phyloP scores from a whole-genome alignment of 2,797 vertebrate species.

The Semotilus atromaculatus region DNA sequence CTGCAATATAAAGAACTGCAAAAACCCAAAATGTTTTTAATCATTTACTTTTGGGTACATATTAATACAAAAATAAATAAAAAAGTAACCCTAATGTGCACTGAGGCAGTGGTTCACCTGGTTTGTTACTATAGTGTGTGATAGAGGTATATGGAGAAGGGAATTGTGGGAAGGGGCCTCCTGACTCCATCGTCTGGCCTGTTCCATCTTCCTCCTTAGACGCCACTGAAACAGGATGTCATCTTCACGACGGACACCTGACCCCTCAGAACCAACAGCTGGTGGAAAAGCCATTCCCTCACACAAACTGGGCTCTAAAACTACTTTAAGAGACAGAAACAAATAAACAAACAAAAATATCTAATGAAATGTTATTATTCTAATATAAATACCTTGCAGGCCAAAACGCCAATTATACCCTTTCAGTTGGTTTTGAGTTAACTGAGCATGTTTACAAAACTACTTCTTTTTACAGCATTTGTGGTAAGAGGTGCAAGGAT shows the following conservation, averaged over 20 bases:
- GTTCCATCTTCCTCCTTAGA: slow-evolving; percentile 86
- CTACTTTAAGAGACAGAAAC: slow-evolving; percentile 28
- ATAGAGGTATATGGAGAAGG: slow-evolving; percentile 46
- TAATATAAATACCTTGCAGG: neutral
- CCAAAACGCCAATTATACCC: neutral
- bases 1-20: neutral
- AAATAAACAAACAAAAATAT: neutral
- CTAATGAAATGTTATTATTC: neutral
- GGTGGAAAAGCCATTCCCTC: neutral
- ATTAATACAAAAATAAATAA: neutral
- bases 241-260: slow-evolving; percentile 74
- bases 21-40: neutral
- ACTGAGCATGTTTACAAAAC: neutral
- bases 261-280: slow-evolving; percentile 12
- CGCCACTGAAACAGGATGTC: slow-evolving; percentile 94
- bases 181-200: slow-evolving; percentile 69
- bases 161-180: slow-evolving; percentile 49
- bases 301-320: slow-evolving; percentile 5
- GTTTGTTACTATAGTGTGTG: slow-evolving; percentile 56
- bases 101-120: slow-evolving; percentile 39
- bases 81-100: neutral
- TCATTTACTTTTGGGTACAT: neutral
- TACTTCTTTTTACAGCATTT: neutral
- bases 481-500: slow-evolving; percentile 2
- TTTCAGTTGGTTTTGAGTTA: neutral